Evolutionary conservation across 2,888 invertebrate genomes (phyloP).

Genomic region (Calliphora vomitoria): DNA sequence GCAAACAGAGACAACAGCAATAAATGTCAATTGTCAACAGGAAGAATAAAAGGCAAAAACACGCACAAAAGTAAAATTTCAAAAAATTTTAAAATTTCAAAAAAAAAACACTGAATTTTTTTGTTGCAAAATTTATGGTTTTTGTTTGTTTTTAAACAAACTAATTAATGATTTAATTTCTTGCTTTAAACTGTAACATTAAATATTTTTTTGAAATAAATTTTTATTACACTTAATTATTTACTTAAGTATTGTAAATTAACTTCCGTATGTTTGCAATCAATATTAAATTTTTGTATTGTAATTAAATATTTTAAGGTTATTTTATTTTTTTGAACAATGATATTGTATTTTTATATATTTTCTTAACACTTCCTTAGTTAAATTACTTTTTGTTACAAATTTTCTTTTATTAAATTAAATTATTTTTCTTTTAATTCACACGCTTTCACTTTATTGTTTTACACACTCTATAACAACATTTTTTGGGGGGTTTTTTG

Average conservation of each 20-base stretch:
- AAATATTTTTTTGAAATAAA: too few relatives aligned
- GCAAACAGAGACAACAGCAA: background rate
- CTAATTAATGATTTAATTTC: constrained; percentile 17
- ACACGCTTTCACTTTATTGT: constrained; percentile 60
- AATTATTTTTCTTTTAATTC: constrained; percentile 23
- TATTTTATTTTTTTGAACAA: background rate
- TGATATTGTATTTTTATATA: background rate
- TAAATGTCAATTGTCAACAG: constrained; percentile 43
- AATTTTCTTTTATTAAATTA: constrained; percentile 17
- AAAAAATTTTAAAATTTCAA: background rate
- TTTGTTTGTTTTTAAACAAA: background rate
- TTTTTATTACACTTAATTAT: constrained; percentile 17
- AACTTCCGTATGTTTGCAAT: constrained; percentile 14
- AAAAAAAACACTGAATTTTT: background rate
- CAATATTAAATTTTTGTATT: constrained; percentile 1
- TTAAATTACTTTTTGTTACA: background rate
- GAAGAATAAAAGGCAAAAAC: constrained; percentile 25
- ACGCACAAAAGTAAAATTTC: background rate
- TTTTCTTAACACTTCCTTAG: constrained; percentile 2
- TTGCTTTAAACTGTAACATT: background rate
- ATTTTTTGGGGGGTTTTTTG: background rate
- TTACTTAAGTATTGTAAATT: background rate
- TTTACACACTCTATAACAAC: background rate
- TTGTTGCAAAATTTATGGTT: background rate
- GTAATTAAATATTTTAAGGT: constrained; percentile 20